Base-by-base conservation (phyloP, 2,113 vertebrate genomes). In the Nicator chloris region DNA sequence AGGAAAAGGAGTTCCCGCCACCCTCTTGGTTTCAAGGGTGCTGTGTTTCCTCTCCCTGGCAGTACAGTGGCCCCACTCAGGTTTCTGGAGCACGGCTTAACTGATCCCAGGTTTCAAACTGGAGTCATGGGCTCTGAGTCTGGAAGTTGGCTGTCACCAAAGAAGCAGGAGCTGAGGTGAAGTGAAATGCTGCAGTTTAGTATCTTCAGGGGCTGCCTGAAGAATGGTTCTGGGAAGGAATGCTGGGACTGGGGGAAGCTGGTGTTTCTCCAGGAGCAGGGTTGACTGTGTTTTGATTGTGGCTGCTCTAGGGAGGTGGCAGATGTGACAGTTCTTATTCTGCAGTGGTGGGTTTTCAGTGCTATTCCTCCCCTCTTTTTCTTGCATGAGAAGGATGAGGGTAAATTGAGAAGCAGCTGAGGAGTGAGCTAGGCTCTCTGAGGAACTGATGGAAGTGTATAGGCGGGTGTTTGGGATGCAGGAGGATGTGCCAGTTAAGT, bases 401-500 rank as follows among this genome's bases (percentile, higher is more conserved):
- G 54, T 4, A 15, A 22, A 69, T 91, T 82, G 61, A 88, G 89
- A 84, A 86, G 37, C 31, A 78, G n/a, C 15, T 82, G 61, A 82
- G 63, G 73, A 72, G 30, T 35, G 50, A 95, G 78, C n/a, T 37
- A 40, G 57, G 16, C 54, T 54, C 24, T 60, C 11, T 61, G 39
- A 85, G 71, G 68, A 88, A 57, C 45, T 73, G 91, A 40, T 82
- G 70, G 63, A 82, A 83, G 51, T 13, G 30, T 44, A 61, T 21
- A 70, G 87, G 50, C 4, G 1, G 42, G 47, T 85, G 71, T 88
- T 95, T 73, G 68, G 80, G 51, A 83, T 61, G 64, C 76, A 71
- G 54, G 64, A 81, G 68, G 37, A 63, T 73, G 45, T 85, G 72
- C 70, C 59, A 82, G 37, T 72, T 73, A 77, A 77, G 51, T 92